Conservation (phyloP, 2,113 vertebrate genomes). For the Puma concolor region DNA sequence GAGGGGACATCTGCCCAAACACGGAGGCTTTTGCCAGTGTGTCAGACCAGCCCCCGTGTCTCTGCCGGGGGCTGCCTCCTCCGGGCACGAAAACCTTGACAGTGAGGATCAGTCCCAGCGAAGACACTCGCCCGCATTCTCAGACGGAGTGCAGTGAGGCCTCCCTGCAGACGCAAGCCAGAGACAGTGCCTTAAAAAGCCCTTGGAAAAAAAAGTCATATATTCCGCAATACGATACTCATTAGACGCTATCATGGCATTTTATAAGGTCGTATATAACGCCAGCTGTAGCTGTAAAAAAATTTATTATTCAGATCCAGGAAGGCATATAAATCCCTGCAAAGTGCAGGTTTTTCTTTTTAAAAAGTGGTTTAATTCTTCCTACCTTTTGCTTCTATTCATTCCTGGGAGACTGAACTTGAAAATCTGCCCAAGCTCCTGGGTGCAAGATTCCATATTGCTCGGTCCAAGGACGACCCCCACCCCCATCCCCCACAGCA, state of each 20-base stretch:
- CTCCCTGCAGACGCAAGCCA: background rate
- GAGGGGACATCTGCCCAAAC: background rate
- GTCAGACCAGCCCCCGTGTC: background rate
- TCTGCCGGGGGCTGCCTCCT: background rate
- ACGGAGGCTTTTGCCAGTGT: accelerated
- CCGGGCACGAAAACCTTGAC: background rate
- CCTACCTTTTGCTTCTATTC: conserved; percentile 56
- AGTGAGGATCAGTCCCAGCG: background rate
- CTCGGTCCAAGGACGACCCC: background rate
- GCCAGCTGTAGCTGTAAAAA: conserved; percentile 56
- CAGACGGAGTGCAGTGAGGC: background rate
- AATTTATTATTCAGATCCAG: conserved; percentile 68
- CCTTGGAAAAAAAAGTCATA: background rate
- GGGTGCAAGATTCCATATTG: accelerated
- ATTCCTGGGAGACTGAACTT: conserved; percentile 57
- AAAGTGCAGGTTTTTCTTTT: conserved; percentile 46
- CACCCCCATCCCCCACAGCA: background rate
- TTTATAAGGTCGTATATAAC: conserved; percentile 77
- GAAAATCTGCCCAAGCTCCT: background rate
- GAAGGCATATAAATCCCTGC: conserved; percentile 74
- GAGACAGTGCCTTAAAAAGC: conserved; percentile 4
- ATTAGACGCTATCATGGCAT: conserved; percentile 39
- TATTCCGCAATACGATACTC: conserved; percentile 51
- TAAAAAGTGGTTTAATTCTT: conserved; percentile 73
- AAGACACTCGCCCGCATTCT: background rate